Evolutionary conservation across 2,888 invertebrate genomes (phyloP), one percentile per base, ranked within the genome.

Genomic region (Tanaodytes sp.): DNA sequence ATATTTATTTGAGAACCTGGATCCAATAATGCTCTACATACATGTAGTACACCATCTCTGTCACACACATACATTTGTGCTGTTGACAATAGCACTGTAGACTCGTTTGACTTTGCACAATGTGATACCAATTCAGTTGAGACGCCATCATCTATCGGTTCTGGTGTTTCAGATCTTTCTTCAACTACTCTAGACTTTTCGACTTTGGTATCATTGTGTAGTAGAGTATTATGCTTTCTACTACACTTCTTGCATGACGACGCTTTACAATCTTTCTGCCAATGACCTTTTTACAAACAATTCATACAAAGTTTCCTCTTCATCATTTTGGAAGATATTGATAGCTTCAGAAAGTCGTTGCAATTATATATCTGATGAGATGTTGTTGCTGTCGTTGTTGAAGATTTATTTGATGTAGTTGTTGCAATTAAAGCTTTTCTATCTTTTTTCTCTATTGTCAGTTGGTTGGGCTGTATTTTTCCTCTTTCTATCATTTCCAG

Each of bases 1-100:
- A 40, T 40, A 19, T 40, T 40, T 9, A 40, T 19, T 12, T 40
- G 40, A 3, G 40, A 40, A 11, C 18, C 40, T 2, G 40, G 40
- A n/a, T 40, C 40, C 1, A 40, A n/a, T 11, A 40, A 19, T 2
- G 18, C 40, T 16, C 40, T 18, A 19, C 16, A 40, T 4, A 19
- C 3, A 11, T 40, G 37, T 2, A 5, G 37, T 12, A 14, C 14
- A 6, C 37, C 37, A 4, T 37, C 37, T 14, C 3, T 19, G 19
- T 40, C 40, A 12, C 15, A 11, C 3, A 40, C 15, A 11, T 40
- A 18, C 3, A 40, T n/a, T 11, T 19, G 40, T 3, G 19, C 40
- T 6, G 40, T 40, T 2, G 40, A 40, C 11, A 40, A 12, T 2
- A 40, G 18, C 8, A 19, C 19, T 9, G 37, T 3, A 15, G 15